A percentile compares a stretch with the other conserved stretches of the same genome.
phyloP scores from a whole-genome alignment of 2,113 vertebrate species.

The Ranitomeya variabilis region DNA sequence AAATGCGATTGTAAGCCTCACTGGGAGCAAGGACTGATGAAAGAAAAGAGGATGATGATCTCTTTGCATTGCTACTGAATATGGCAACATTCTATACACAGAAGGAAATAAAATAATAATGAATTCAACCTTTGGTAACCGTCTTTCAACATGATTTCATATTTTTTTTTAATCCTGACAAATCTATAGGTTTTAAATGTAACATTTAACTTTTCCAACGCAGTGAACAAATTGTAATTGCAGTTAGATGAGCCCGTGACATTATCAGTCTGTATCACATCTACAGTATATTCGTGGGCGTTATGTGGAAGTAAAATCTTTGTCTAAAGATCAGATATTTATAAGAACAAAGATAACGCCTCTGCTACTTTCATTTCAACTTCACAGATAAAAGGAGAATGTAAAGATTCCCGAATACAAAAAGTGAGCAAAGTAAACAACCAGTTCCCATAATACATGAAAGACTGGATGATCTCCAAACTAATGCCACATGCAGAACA shows the following conservation, averaged over 20 bases:
- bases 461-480: background rate
- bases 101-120: too few relatives aligned
- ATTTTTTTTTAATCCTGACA: background rate
- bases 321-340: slow-evolving; percentile 30
- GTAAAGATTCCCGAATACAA: background rate
- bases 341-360: background rate
- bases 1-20: too few relatives aligned
- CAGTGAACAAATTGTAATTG: background rate
- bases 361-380: background rate
- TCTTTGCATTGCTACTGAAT: too few relatives aligned
- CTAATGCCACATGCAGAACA: background rate
- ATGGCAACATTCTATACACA: too few relatives aligned
- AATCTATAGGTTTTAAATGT: background rate
- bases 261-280: background rate
- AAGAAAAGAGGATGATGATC: too few relatives aligned
- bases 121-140: too few relatives aligned
- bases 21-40: too few relatives aligned
- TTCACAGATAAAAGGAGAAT: background rate
- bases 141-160: too few relatives aligned
- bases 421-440: slow-evolving; percentile 11
- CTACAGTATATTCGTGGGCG: background rate
- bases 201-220: background rate
- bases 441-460: background rate
- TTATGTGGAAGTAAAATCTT: background rate
- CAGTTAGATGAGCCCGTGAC: background rate